These are phyloP conservation scores for Nematolebias whitei DNA, from an alignment of 2,113 vertebrate genomes.

Conservation along the genomic window DNA sequence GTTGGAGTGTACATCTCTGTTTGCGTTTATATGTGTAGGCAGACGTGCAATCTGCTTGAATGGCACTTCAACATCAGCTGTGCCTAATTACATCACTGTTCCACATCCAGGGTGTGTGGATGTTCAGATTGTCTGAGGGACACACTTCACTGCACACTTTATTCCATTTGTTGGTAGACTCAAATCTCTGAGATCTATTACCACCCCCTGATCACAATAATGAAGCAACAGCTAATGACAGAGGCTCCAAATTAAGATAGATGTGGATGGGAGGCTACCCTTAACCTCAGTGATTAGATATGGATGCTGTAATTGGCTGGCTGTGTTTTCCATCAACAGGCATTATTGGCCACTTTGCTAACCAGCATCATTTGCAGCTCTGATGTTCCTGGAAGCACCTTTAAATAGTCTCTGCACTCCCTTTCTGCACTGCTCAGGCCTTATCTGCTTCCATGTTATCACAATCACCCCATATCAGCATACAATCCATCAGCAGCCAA, in stretches of 20 bases:
- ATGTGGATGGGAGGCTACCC: slow-evolving; percentile 48
- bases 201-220: slow-evolving; percentile 1
- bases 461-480: too few species aligned
- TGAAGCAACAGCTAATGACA: slow-evolving; percentile 34
- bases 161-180: neutral
- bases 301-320: slow-evolving; percentile 58
- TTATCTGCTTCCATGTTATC: slow-evolving; percentile 13
- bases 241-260: slow-evolving; percentile 53
- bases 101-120: slow-evolving; percentile 7
- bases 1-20: slow-evolving; percentile 10
- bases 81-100: slow-evolving; percentile 23
- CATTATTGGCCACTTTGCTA: slow-evolving; percentile 59
- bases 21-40: neutral
- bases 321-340: slow-evolving; percentile 72
- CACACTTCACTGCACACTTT: neutral
- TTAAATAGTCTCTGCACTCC: slow-evolving; percentile 29
- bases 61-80: too few species aligned
- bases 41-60: slow-evolving; percentile 3
- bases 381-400: slow-evolving; percentile 66
- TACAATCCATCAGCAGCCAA: slow-evolving; percentile 15
- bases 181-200: slow-evolving; percentile 13
- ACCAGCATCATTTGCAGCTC: slow-evolving; percentile 51
- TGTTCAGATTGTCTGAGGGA: neutral
- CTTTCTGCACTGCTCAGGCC: too few species aligned
- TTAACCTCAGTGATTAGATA: slow-evolving; percentile 71